Conservation (phyloP, 2,797 vertebrate species). For the Sebastolobus alascanus region DNA sequence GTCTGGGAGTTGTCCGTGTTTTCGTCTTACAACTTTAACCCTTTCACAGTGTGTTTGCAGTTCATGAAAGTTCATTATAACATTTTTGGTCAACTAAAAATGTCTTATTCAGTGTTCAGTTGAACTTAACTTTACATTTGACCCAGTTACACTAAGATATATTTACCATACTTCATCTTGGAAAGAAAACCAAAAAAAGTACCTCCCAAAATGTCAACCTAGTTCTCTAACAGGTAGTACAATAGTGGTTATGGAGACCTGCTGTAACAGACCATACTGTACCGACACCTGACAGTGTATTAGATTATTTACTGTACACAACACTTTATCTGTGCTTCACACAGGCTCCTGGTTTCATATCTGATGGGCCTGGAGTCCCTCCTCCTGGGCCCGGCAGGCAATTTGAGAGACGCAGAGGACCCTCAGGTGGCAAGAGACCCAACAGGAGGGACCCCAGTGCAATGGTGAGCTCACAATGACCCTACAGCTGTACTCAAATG, state of each 20-base stretch:
- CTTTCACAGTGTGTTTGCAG: too few relatives aligned
- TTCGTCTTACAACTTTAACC: too few relatives aligned
- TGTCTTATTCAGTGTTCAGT: too few relatives aligned
- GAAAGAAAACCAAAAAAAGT: background rate
- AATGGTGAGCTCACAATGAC: slow-evolving; percentile 4
- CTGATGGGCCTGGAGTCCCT: background rate
- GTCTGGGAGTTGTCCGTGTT: too few relatives aligned
- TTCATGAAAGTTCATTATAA: too few relatives aligned
- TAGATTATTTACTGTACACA: background rate
- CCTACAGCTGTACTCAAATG: background rate
- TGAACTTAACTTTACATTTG: background rate
- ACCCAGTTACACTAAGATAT: background rate
- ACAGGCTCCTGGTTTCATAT: slow-evolving; percentile 1
- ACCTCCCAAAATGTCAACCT: background rate
- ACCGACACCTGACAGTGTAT: background rate
- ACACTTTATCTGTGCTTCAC: background rate
- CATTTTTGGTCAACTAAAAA: too few relatives aligned
- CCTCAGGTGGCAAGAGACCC: background rate
- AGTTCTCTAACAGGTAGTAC: background rate
- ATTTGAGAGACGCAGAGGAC: background rate
- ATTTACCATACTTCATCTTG: background rate
- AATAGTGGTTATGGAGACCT: background rate
- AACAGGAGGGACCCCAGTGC: background rate
- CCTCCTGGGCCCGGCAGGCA: background rate
- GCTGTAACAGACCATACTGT: background rate